Base-by-base conservation (phyloP, 2,113 vertebrate genomes). In the Natator depressus region DNA sequence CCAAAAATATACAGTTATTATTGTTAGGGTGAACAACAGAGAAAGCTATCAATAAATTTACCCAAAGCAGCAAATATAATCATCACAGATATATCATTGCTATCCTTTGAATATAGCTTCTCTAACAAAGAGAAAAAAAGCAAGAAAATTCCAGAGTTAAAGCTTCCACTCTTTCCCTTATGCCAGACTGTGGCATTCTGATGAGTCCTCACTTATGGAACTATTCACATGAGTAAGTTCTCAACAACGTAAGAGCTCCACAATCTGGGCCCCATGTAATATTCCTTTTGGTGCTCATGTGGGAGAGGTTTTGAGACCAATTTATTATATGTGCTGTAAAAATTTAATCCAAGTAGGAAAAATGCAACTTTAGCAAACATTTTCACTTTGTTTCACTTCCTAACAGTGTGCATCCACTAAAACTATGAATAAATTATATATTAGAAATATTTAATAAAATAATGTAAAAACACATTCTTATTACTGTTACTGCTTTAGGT, bases 161-260 rank as follows among this genome's bases (percentile, higher is more conserved):
- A n/a, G 27, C 49, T 78, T 78, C 3, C 25, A 47, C 42, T 25
- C 75, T 78, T 47, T 47, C 12, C 24, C 24, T 78, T 8, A 13
- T 25, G 75, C 11, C 38, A 78, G 75, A 78, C 42, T 78, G 25
- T 47, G 12, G 75, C 24, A 47, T 78, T 42, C 42, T 47, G 11
- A 11, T 29, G 25, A 46, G 13, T 78, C 12, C 5, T 78, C 6
- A 78, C n/a, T 75, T 75, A 20, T 8, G 13, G 11, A 1, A 42
- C 10, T 1, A 14, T 24, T 84, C 5, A 54, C 3, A 12, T 0
- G 1, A 85, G 2, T 13, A 25, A 78, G 12, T 47, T 47, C 42
- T 78, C 12, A 46, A 25, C 25, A 78, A 46, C 1, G 6, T 47
- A 29, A 47, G 11, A 8, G 24, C 10, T 78, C 42, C 75, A 78